phyloP scores from a whole-genome alignment of 2,113 vertebrate species.

The Hydropotes inermis region DNA sequence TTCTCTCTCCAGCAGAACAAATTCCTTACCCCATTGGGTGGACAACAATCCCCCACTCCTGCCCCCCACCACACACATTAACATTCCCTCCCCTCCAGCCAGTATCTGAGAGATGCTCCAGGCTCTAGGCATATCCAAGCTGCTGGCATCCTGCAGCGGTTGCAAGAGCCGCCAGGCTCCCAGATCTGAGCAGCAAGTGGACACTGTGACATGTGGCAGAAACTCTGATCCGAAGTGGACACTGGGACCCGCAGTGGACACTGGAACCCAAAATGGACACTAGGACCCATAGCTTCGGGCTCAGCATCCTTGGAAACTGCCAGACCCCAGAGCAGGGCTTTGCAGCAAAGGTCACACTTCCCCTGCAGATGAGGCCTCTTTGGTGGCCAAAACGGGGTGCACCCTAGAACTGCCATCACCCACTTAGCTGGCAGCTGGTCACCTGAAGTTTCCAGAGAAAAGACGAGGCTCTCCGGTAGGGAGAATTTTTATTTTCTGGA shows the following conservation, averaged over 20 bases:
- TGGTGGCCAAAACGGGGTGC: not conserved
- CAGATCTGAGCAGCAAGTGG: not conserved
- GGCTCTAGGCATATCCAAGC: not conserved
- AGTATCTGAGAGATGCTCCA: not conserved
- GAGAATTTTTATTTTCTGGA: conserved; percentile 32
- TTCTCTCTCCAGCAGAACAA: not conserved
- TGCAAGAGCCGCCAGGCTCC: not conserved
- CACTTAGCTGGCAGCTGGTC: conserved; percentile 30
- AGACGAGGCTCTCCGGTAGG: not conserved
- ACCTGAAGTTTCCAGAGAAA: conserved; percentile 35
- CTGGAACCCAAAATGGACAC: not conserved
- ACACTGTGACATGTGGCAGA: not conserved
- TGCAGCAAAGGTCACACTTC: not conserved
- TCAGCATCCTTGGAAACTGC: not conserved
- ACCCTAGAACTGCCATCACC: not conserved
- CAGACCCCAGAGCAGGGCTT: not conserved
- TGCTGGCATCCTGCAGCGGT: not conserved
- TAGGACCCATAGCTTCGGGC: not conserved
- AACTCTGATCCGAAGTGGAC: not conserved
- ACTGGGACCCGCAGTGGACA: not conserved
- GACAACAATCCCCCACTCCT: not conserved
- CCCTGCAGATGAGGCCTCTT: conserved; percentile 23
- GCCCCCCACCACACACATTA: too few relatives aligned
- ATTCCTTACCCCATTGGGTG: not conserved
- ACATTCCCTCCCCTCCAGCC: not conserved